Base-by-base conservation (phyloP, 1,140 invertebrate species). In the Ceratosolen fusciceps region DNA sequence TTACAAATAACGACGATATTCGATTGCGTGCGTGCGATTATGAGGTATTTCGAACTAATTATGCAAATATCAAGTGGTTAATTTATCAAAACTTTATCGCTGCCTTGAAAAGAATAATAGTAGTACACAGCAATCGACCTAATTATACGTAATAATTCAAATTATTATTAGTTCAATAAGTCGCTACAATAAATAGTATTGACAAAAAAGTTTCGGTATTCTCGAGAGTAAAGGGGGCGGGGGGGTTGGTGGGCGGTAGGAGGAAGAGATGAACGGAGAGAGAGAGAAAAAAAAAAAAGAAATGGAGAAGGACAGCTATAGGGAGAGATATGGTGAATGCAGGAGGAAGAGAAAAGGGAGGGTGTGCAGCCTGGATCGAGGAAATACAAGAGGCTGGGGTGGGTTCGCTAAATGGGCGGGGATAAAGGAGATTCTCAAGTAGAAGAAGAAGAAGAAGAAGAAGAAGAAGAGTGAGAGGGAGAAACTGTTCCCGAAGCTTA, bases 401-500 rank as follows among this genome's bases (percentile, higher is more conserved):
- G 83, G 80, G 82, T 79, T 74, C 77, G 83, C 74, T 83, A 81
- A 82, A 82, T 82, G 81, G 84, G 84, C 83, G 83, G 82, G 82
- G 83, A 82, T 83, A 84, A 83, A 60, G 43, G 21, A 78, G 76
- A 78, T 60, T 65, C 76, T 39, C 34, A 21, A 78, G 76, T 10
- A 75, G 47, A 56, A 79, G 56, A 9, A 75, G 71, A 62, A 62
- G 54, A 54, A 77, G 37, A 52, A 84, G 81, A 83, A 80, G n/a
- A n/a, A n/a, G n/a, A n/a, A n/a, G n/a, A 56, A 79, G 56, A 9
- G 77, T 72, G 68, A 62, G 54, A 54, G 74, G 37, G 56, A 84
- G 81, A 83, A 80, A 82, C 74, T 81, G 83, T 88, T 86, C 85
- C 88, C 84, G 72, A 81, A 84, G 87, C 88, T 90, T 88, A 89